These are phyloP conservation scores for Phalacrocorax carbo DNA, from an alignment of 2,113 vertebrate genomes.

Conservation along the genomic window DNA sequence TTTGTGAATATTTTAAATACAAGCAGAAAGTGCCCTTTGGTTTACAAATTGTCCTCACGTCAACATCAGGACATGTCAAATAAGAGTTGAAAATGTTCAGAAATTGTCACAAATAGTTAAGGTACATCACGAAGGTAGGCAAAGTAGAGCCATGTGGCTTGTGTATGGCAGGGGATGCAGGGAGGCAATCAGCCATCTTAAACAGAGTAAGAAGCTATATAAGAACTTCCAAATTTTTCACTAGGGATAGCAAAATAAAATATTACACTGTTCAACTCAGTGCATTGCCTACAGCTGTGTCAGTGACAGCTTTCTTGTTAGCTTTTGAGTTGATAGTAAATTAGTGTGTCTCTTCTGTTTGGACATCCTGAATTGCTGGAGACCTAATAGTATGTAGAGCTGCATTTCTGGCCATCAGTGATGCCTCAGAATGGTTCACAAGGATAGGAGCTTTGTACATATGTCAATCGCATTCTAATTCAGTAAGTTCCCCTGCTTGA, in stretches of 20 bases:
- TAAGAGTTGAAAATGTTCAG: not conserved
- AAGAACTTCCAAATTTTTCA: not conserved
- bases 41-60: not conserved
- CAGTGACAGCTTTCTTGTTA: not conserved
- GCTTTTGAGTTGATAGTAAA: not conserved
- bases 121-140: not conserved
- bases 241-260: not conserved
- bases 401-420: not conserved
- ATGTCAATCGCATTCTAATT: not conserved
- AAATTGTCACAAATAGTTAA: not conserved
- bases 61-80: not conserved
- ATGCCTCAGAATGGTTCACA: not conserved
- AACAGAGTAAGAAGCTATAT: not conserved
- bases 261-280: not conserved
- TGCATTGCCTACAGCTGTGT: not conserved
- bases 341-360: not conserved
- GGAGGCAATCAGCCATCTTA: not conserved
- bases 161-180: not conserved
- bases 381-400: rapidly evolving
- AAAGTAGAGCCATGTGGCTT: not conserved
- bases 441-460: not conserved
- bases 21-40: not conserved
- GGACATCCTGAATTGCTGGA: not conserved
- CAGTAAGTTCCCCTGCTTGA: not conserved
- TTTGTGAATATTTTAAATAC: not conserved